These are phyloP conservation scores for Busseola fusca DNA, from an alignment of 2,888 invertebrate genomes.

Conservation along the genomic window DNA sequence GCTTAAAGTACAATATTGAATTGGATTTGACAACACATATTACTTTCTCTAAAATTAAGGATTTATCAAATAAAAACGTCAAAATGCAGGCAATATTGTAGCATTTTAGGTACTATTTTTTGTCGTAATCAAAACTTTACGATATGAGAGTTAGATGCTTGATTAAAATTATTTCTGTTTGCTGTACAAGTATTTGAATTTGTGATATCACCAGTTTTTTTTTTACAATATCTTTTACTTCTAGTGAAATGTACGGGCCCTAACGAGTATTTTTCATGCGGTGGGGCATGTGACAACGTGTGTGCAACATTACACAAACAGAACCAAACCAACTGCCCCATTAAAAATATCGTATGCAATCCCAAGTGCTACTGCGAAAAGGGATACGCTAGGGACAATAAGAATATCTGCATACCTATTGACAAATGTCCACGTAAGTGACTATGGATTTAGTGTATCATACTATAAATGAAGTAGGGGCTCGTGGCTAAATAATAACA, in stretches of 20 bases:
- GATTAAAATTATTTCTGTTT: no score
- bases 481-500: no score
- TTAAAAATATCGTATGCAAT: slow-evolving; percentile 66
- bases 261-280: slow-evolving; percentile 73
- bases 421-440: slow-evolving; percentile 34
- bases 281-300: slow-evolving; percentile 74
- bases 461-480: not conserved
- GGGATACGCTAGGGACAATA: slow-evolving; percentile 66
- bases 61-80: no score
- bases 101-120: no score
- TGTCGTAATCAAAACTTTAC: no score
- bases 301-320: slow-evolving; percentile 67
- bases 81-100: no score
- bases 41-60: no score
- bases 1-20: no score
- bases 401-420: slow-evolving; percentile 38
- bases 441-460: not conserved
- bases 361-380: slow-evolving; percentile 70
- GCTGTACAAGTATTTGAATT: no score
- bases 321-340: slow-evolving; percentile 68
- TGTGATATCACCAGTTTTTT: not conserved
- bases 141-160: no score
- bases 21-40: no score
- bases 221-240: slow-evolving; percentile 1
- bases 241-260: slow-evolving; percentile 64